Evolutionary conservation across 2,888 invertebrate genomes (phyloP).

Genomic region (Baronia brevicornis): DNA sequence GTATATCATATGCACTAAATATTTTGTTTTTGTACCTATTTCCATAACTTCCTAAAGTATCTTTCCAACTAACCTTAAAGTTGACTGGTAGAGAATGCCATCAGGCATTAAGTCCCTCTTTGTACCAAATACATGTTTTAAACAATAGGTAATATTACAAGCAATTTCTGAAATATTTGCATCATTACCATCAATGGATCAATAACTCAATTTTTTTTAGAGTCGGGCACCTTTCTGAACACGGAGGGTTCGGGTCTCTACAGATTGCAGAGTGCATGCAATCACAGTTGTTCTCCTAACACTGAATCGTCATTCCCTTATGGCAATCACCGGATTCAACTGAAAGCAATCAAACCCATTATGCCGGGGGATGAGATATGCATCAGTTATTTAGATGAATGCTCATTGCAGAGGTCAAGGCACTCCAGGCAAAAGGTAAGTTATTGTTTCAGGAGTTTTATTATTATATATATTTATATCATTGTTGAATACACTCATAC

Average conservation of each 20-base stretch:
- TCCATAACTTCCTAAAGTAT: too few relatives aligned
- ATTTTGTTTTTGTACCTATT: too few relatives aligned
- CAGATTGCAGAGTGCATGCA: slow-evolving; percentile 89
- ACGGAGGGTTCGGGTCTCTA: slow-evolving; percentile 95
- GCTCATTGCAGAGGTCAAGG: slow-evolving; percentile 84
- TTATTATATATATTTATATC: background rate
- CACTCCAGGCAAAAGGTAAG: slow-evolving; percentile 88
- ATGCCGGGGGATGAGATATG: slow-evolving; percentile 89
- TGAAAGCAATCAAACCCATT: slow-evolving; percentile 84
- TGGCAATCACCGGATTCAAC: slow-evolving; percentile 84
- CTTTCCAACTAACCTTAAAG: too few relatives aligned
- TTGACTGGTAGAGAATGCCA: background rate
- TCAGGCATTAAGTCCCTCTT: too few relatives aligned
- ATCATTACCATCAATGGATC: too few relatives aligned
- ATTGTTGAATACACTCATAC: too few relatives aligned
- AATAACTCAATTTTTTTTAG: too few relatives aligned
- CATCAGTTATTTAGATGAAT: slow-evolving; percentile 93
- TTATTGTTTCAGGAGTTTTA: slow-evolving; percentile 1
- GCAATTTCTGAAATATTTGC: too few relatives aligned
- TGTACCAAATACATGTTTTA: too few relatives aligned
- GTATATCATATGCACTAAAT: too few relatives aligned
- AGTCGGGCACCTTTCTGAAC: slow-evolving; percentile 88
- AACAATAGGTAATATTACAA: too few relatives aligned
- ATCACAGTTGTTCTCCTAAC: slow-evolving; percentile 95
- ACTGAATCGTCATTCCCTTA: slow-evolving; percentile 89